Evolutionary conservation across 2,888 invertebrate species (phyloP).

Genomic region (Epistrophella euchroma): DNA sequence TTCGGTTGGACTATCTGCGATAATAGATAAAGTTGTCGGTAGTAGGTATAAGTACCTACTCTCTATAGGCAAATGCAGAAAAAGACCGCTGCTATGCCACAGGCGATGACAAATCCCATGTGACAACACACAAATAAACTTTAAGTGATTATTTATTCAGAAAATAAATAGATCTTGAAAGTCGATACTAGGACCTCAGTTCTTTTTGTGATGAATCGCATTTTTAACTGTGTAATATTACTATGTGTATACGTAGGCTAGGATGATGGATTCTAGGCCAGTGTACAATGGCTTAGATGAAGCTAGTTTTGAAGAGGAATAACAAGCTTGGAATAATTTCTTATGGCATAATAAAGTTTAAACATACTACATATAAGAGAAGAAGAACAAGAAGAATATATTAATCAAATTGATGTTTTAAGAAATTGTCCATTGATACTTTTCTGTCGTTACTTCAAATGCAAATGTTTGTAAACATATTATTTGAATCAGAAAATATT

Average conservation of each 20-base stretch:
- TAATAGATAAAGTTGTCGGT: conserved; percentile 41
- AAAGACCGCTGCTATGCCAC: conserved; percentile 21
- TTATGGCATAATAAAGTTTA: neutral
- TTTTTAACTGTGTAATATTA: neutral
- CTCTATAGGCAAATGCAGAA: conserved; percentile 28
- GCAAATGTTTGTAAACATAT: too few species aligned
- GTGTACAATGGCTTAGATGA: conserved; percentile 15
- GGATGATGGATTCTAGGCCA: conserved; percentile 52
- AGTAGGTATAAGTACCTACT: conserved; percentile 18
- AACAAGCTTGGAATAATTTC: neutral
- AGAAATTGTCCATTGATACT: too few species aligned
- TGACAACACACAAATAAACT: conserved; percentile 61
- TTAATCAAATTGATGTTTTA: too few species aligned
- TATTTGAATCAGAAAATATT: too few species aligned
- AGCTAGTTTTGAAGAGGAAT: neutral
- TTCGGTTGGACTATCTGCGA: conserved; percentile 42
- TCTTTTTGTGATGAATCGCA: conserved; percentile 13
- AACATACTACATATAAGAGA: too few species aligned
- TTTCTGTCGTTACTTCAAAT: too few species aligned
- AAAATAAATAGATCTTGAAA: conserved; percentile 67
- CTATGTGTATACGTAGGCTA: too few species aligned
- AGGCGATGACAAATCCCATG: conserved; percentile 63
- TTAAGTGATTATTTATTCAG: conserved; percentile 60
- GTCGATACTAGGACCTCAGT: conserved; percentile 55
- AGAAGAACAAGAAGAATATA: too few species aligned